Evolutionary conservation across 1,140 invertebrate genomes (phyloP).

Genomic region (Harlomillsia oculata): DNA sequence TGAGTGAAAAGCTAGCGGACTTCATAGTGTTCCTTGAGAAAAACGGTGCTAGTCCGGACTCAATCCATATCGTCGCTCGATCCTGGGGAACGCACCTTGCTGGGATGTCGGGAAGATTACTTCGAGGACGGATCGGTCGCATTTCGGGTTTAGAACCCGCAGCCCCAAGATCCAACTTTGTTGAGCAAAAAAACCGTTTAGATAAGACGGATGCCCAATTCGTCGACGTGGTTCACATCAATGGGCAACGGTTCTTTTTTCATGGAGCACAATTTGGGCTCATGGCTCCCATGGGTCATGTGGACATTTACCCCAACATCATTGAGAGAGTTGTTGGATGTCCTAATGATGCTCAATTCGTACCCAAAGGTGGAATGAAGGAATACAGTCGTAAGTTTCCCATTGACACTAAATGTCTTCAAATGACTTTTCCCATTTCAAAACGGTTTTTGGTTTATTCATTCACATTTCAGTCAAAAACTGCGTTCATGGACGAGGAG

Average conservation of each 20-base stretch:
- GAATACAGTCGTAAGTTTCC: no score
- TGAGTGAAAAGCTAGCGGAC: slow-evolving; percentile 7
- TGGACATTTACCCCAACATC: slow-evolving; percentile 17
- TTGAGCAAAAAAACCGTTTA: slow-evolving; percentile 6
- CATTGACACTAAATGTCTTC: no score
- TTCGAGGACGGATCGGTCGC: slow-evolving; percentile 12
- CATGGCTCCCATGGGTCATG: slow-evolving; percentile 2
- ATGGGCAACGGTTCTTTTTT: slow-evolving; percentile 21
- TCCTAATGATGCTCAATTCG: no score
- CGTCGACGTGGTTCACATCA: slow-evolving; percentile 22
- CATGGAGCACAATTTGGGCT: slow-evolving; percentile 15
- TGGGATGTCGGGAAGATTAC: slow-evolving; percentile 16
- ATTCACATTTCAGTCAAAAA: slow-evolving; percentile 3
- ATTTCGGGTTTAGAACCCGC: slow-evolving; percentile 25
- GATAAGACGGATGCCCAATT: slow-evolving; percentile 16
- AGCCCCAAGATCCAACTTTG: background rate
- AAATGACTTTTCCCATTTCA: no score
- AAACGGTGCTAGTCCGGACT: background rate
- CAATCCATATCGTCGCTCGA: slow-evolving; percentile 20
- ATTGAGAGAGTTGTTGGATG: background rate
- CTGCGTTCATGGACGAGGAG: slow-evolving; percentile 14
- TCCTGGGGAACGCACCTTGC: slow-evolving; percentile 22
- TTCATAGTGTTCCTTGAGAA: slow-evolving; percentile 10
- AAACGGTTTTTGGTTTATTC: no score
- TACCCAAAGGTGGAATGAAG: no score